Base-by-base conservation (phyloP, 2,797 vertebrate genomes). In the Hozukius guyotensis region DNA sequence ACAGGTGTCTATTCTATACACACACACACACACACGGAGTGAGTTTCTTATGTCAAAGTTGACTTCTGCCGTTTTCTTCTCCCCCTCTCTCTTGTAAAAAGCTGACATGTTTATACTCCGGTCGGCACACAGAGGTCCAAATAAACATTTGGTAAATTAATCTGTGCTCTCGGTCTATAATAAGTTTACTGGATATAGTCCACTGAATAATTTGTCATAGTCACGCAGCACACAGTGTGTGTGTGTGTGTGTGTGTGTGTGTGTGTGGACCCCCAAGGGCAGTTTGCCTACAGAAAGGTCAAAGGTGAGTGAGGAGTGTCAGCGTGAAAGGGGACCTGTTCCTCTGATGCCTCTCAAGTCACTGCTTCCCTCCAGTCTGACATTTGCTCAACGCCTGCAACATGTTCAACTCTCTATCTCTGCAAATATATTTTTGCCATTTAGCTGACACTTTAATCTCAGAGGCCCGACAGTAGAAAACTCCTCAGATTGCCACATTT, bases 261-360 rank as follows among this genome's bases (percentile, higher is more conserved):
- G 81, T 62, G 82, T 74, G 82, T 61, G 78, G 71, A 87, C 86
- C 89, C 91, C 87, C 60, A 36, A 86, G 82, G 92, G 90, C 87
- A 89, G 83, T 89, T 89, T 89, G 92, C 89, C 90, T 86, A 84
- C 84, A 86, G 90, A 95, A 95, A 95, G 94, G 94, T 95, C 92
- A 95, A 88, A 93, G 94, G 95, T 94, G 89, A 94, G 60, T 10
- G 75, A 90, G 74, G 89, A 88, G 93, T 89, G 92, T 94, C 91
- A 91, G 85, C 70, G 86, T 94, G 93, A 94, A 95, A 95, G 88
- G 25, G 77, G 90, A 95, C 92, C 91, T 89, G 90, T 89, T 86
- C 78, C 79, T 86, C 81, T 75, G 82, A 87, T 84, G 86, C 79
- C 72, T 90, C 89, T 91, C 80, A 78, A 90, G 86, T 88, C 90